Conservation (phyloP, 2,113 vertebrate species). For the Synodontis membranacea region DNA sequence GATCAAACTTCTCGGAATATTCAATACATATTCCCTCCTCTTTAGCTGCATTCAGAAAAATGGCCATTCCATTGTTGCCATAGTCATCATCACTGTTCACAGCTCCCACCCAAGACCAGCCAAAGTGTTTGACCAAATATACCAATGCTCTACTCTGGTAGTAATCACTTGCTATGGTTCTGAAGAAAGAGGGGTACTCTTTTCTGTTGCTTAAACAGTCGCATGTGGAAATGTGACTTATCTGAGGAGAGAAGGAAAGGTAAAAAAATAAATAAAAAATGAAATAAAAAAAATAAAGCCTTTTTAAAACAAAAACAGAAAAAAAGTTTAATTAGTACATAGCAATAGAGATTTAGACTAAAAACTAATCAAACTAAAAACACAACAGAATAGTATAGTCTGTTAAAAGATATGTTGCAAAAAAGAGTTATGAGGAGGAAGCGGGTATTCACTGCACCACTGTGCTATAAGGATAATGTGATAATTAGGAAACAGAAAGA, state of each 20-base stretch:
- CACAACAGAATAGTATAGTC: too few species aligned
- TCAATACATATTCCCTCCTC: constrained; percentile 71
- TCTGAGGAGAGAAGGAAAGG: constrained; percentile 53
- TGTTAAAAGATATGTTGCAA: too few species aligned
- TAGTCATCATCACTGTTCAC: constrained; percentile 73
- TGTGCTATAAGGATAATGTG: too few species aligned
- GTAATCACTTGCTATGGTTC: constrained; percentile 73
- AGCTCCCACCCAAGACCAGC: constrained; percentile 74
- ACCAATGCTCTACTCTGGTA: constrained; percentile 67
- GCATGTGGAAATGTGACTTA: constrained; percentile 73
- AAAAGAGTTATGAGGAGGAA: too few species aligned
- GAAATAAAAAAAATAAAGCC: too few species aligned
- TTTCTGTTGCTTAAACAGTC: constrained; percentile 71
- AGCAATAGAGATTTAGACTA: too few species aligned
- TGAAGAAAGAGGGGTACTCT: constrained; percentile 69
- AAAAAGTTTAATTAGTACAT: too few species aligned
- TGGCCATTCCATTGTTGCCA: constrained; percentile 73
- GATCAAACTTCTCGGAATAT: constrained; percentile 68
- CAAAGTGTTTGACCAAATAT: constrained; percentile 70
- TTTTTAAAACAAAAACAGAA: too few species aligned
- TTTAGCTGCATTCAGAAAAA: constrained; percentile 65
- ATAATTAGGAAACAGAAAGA: too few species aligned
- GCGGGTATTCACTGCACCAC: too few species aligned
- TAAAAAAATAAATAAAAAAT: too few species aligned
- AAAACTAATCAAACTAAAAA: too few species aligned